Percentiles rank a stretch among this genome's conserved stretches.
Evolutionary conservation across 2,797 vertebrate species (phyloP).

Genomic region (Rallus crepitans): DNA sequence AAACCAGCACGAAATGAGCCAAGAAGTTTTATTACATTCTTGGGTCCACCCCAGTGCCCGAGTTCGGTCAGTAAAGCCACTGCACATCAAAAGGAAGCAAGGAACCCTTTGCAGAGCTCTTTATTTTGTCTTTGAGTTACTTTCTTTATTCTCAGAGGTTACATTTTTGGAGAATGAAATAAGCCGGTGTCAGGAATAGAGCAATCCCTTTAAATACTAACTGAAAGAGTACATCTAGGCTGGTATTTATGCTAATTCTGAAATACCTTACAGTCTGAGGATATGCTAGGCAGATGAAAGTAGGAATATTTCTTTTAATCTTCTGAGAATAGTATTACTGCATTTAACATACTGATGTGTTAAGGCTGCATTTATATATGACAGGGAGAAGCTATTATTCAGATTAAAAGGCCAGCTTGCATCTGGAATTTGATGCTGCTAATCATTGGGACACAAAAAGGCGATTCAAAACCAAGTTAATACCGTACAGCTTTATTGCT

Average conservation of each 20-base stretch:
- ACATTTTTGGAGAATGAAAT: background rate
- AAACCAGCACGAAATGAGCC: background rate
- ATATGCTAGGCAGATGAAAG: conserved; percentile 35
- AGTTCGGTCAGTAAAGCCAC: background rate
- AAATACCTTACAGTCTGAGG: conserved; percentile 9
- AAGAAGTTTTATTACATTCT: background rate
- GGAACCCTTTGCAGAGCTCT: conserved; percentile 22
- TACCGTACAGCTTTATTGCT: background rate
- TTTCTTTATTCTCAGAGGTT: conserved; percentile 35
- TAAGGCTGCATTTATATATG: background rate
- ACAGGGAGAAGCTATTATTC: conserved; percentile 4
- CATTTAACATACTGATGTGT: conserved; percentile 9
- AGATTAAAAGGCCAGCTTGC: conserved; percentile 49
- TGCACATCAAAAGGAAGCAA: conserved; percentile 10
- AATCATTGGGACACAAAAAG: background rate
- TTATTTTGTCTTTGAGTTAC: background rate
- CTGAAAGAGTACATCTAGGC: conserved; percentile 12
- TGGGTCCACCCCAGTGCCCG: background rate
- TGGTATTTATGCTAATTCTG: conserved; percentile 35
- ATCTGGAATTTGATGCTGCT: conserved; percentile 30
- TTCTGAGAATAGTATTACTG: conserved; percentile 29
- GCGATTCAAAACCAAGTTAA: background rate
- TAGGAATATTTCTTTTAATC: conserved; percentile 46
- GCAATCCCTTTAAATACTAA: conserved; percentile 8
- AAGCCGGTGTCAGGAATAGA: conserved; percentile 20